Conservation (phyloP, 1,140 invertebrate genomes). For the Marisa cornuarietis region DNA sequence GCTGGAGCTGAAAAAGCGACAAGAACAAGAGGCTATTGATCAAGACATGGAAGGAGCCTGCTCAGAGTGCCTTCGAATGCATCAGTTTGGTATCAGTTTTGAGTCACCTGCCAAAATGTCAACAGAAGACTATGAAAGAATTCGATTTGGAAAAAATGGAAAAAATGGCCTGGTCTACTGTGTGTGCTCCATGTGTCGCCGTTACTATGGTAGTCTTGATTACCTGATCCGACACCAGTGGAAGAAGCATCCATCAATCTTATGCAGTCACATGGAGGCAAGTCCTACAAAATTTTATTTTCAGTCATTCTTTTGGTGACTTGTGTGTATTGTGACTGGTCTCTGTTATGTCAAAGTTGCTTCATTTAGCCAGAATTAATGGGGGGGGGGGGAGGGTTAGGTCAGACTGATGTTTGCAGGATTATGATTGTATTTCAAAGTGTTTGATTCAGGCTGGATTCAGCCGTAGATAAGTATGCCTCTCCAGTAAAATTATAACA, state of each 20-base stretch:
- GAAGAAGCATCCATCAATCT: constrained; percentile 51
- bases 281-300: neutral
- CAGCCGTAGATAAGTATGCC: too few species aligned
- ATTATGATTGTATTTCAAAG: too few species aligned
- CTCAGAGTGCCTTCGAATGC: constrained; percentile 3
- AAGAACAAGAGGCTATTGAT: constrained; percentile 11
- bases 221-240: constrained; percentile 43
- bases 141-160: constrained; percentile 49
- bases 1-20: neutral
- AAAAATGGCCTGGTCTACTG: constrained; percentile 40
- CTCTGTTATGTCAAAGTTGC: neutral
- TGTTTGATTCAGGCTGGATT: too few species aligned
- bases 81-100: neutral
- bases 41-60: constrained; percentile 4
- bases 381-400: too few species aligned
- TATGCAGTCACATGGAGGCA: constrained; percentile 42
- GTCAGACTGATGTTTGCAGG: too few species aligned
- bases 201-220: constrained; percentile 42
- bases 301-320: neutral
- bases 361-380: too few species aligned
- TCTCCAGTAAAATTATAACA: too few species aligned
- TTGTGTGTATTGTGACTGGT: neutral
- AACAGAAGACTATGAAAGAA: constrained; percentile 39
- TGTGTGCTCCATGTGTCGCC: constrained; percentile 50
- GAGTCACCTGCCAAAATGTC: constrained; percentile 20